Evolutionary conservation across 2,888 invertebrate genomes (phyloP).

Genomic region (Parnassius smintheus): DNA sequence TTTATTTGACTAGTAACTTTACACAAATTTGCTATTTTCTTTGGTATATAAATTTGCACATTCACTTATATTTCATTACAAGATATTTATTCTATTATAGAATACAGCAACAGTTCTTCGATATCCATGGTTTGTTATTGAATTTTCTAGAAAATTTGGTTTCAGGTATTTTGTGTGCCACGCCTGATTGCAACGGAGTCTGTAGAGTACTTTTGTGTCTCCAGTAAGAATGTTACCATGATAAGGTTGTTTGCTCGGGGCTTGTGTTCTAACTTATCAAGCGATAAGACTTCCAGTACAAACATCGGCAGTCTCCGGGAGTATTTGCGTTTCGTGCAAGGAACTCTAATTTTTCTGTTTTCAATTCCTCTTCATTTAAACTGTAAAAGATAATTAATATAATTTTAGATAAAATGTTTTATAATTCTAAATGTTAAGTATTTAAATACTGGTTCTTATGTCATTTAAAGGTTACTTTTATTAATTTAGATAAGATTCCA

Average conservation of each 20-base stretch:
- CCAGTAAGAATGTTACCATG: constrained; percentile 70
- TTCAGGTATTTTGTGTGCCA: constrained; percentile 54
- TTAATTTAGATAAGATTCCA: no score
- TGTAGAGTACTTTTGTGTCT: constrained; percentile 58
- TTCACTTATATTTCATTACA: constrained; percentile 27
- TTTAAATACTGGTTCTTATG: no score
- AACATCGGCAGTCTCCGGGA: constrained; percentile 72
- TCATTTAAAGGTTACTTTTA: no score
- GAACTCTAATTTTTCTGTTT: constrained; percentile 65
- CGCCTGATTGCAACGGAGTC: constrained; percentile 54
- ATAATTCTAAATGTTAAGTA: no score
- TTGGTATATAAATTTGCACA: constrained; percentile 45
- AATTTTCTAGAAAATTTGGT: constrained; percentile 16
- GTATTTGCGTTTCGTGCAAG: constrained; percentile 74
- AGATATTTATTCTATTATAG: constrained; percentile 37
- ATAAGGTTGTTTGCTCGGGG: constrained; percentile 74
- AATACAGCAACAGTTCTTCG: constrained; percentile 28
- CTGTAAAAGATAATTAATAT: constrained; percentile 58
- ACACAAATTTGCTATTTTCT: constrained; percentile 47
- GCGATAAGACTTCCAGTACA: constrained; percentile 71
- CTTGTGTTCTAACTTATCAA: constrained; percentile 80
- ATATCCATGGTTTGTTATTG: constrained; percentile 20
- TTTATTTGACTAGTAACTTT: constrained; percentile 41
- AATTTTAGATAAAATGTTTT: not conserved
- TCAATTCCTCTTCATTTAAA: constrained; percentile 49